A percentile compares a stretch with the other conserved stretches of the same genome.
phyloP scores from a whole-genome alignment of 2,113 vertebrate species.

The Aegotheles bennettii region DNA sequence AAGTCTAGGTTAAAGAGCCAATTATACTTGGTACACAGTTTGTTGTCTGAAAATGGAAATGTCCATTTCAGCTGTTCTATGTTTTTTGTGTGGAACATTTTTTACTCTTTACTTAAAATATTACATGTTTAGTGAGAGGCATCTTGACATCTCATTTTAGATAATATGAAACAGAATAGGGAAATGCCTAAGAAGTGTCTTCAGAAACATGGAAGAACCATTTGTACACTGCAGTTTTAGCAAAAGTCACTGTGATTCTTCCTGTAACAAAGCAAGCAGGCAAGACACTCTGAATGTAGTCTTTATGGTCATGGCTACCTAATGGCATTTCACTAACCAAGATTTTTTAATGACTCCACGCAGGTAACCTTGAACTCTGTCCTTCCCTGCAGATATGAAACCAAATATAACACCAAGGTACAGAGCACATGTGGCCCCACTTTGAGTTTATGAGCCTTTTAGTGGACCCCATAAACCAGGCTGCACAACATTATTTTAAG shows the following conservation, averaged over 20 bases:
- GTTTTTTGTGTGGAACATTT: neutral
- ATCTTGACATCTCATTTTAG: neutral
- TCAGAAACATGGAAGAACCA: neutral
- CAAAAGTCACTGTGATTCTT: neutral
- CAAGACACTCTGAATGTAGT: neutral
- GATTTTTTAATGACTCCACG: neutral
- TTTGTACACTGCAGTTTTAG: neutral
- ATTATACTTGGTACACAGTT: neutral
- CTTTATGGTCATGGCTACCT: neutral
- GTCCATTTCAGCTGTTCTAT: neutral
- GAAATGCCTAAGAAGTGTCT: neutral
- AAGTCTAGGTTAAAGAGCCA: neutral
- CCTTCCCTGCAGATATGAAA: neutral
- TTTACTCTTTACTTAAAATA: neutral
- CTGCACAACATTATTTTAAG: rapidly evolving
- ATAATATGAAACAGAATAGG: neutral
- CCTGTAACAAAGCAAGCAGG: neutral
- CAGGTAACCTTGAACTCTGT: neutral
- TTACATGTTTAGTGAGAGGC: neutral
- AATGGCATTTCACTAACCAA: neutral
- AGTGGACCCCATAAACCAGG: neutral
- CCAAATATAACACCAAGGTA: neutral
- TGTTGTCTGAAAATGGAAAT: neutral
- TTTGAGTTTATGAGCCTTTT: neutral
- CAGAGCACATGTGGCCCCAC: neutral